Base-by-base conservation (phyloP, 2,797 vertebrate genomes). In the Steatocranus sp. region DNA sequence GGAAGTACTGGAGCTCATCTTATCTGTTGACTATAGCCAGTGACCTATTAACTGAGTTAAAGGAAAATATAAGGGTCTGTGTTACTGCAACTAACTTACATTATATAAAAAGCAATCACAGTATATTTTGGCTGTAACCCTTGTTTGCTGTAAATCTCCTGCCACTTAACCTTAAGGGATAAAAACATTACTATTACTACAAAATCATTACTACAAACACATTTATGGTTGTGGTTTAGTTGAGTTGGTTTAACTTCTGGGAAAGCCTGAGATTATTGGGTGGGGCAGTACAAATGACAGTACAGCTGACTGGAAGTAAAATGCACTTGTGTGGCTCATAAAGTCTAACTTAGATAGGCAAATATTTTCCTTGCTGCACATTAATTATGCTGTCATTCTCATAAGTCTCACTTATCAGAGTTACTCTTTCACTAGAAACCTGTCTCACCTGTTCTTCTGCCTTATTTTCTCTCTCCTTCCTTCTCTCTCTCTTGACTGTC, bases 361-460 rank as follows among this genome's bases (percentile, higher is more conserved):
- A 10, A 38, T 49, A 15, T 54, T 70, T 50, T 30, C 17, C 1
- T 41, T 46, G 6, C n/a, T 32, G 18, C 41, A 58, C 12, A 56
- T 48, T 3, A 83, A 32, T 30, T 11, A 10, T 17, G n/a, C 41
- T 46, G 61, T 80, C 43, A 54, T 41, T 20, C 23, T n/a, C 41
- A 53, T 17, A 25, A 78, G 32, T 46, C 20, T 20, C 8, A 56
- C 58, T 49, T 58, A 50, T 74, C 20, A 85, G 76, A 79, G 36
- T 68, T 83, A 81, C 86, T 87, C 86, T 77, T 85, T 78, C 38
- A 63, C 43, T 77, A 78, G 74, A 94, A 96, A 97, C 96, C 91
- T 79, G 96, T 95, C 92, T 79, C 92, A 95, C 96, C 94, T 94
- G 93, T 89, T 93, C 66, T 41, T 48, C 66, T 75, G 30, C 54